Conservation (phyloP, 2,113 vertebrate genomes). For the Aegithalos caudatus region DNA sequence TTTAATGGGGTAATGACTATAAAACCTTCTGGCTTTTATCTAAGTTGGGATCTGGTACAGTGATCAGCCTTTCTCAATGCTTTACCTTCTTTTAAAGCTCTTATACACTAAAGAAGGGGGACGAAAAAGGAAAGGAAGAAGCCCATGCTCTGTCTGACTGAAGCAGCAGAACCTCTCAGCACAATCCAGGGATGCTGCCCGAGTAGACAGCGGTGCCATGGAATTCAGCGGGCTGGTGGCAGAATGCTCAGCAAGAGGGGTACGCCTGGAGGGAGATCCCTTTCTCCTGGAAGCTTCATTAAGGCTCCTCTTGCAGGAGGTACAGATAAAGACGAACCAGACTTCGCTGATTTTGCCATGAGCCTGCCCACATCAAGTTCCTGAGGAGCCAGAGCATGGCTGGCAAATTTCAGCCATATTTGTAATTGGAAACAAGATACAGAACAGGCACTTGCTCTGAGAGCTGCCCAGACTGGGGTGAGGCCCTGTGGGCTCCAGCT, state of each 20-base stretch:
- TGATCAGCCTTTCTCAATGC: neutral
- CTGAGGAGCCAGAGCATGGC: fast-evolving
- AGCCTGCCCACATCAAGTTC: neutral
- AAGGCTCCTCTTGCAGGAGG: neutral
- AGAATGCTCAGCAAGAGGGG: fast-evolving
- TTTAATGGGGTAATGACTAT: neutral
- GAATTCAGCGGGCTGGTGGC: neutral
- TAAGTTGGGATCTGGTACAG: neutral
- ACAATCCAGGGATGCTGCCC: neutral
- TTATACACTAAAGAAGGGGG: neutral
- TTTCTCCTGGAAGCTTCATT: neutral
- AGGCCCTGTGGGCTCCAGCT: neutral
- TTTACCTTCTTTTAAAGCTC: neutral
- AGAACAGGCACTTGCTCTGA: fast-evolving
- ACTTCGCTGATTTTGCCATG: neutral
- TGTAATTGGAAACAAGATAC: neutral
- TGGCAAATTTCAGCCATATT: neutral
- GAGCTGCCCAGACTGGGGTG: neutral
- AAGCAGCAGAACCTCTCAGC: neutral
- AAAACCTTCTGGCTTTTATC: neutral
- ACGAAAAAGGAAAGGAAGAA: neutral
- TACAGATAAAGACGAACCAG: fast-evolving
- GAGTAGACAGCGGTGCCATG: fast-evolving
- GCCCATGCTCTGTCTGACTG: fast-evolving
- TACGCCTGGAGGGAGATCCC: neutral